Conservation (phyloP, 2,888 invertebrate species). For the Homarus gammarus region DNA sequence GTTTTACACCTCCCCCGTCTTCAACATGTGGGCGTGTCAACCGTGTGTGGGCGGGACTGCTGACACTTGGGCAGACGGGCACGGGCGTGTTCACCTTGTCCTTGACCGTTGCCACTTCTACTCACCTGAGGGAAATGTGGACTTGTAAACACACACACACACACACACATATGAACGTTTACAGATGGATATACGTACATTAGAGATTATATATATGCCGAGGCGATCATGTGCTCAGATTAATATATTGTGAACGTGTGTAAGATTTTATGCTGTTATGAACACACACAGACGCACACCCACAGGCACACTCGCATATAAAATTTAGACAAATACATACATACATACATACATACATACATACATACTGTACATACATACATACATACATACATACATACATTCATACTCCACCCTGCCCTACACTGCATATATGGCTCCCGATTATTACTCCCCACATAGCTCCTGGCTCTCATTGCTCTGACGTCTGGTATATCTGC, state of each 20-base stretch:
- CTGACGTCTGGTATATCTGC: neutral
- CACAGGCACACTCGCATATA: neutral
- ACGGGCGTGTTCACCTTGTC: neutral
- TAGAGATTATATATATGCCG: too few species aligned
- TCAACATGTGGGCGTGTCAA: neutral
- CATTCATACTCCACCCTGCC: neutral
- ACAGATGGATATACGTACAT: neutral
- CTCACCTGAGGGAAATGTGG: neutral
- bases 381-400: constrained; percentile 17
- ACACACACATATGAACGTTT: neutral
- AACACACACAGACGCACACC: neutral
- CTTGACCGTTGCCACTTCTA: neutral
- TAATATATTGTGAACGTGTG: too few species aligned
- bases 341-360: neutral
- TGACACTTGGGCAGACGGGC: neutral
- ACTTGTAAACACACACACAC: neutral
- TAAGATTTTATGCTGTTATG: too few species aligned
- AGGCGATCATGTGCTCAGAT: too few species aligned
- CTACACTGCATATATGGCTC: too few species aligned
- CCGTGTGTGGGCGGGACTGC: neutral
- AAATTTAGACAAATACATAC: neutral
- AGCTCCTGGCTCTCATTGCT: neutral
- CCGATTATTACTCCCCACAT: too few species aligned
- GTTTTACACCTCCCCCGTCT: neutral
- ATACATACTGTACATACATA: constrained; percentile 1